phyloP scores from a whole-genome alignment of 1,140 invertebrate species.

The Drosophila sucinea region DNA sequence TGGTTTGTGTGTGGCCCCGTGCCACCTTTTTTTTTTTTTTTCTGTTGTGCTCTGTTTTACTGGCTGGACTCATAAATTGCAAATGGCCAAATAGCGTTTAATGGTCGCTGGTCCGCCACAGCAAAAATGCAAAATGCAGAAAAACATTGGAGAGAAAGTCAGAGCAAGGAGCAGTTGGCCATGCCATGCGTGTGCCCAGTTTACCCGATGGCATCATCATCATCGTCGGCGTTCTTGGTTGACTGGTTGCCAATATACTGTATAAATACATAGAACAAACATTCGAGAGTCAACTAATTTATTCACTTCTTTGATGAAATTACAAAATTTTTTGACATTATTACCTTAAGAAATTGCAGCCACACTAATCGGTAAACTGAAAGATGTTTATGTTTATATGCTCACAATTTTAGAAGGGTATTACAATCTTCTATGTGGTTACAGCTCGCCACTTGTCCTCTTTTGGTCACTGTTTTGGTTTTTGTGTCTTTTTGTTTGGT shows the following conservation, averaged over 20 bases:
- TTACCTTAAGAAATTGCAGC: background rate
- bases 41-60: conserved; percentile 7
- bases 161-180: background rate
- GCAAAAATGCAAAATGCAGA: conserved; percentile 28
- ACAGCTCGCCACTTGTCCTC: background rate
- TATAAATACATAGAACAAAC: background rate
- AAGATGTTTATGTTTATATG: too few relatives aligned
- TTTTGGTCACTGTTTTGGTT: conserved; percentile 3
- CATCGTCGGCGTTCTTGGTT: conserved; percentile 7
- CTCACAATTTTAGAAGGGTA: background rate
- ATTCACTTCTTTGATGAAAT: background rate
- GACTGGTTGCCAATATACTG: conserved; percentile 5
- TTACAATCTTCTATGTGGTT: background rate
- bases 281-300: background rate
- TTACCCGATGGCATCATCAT: conserved; percentile 18
- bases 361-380: background rate
- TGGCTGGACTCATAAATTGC: conserved; percentile 65
- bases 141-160: conserved; percentile 11
- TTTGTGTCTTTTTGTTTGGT: conserved; percentile 40
- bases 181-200: background rate
- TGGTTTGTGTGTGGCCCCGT: background rate
- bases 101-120: conserved; percentile 59
- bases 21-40: background rate
- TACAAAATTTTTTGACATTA: background rate
- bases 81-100: conserved; percentile 76